Evolutionary conservation across 2,113 vertebrate genomes (phyloP).

Genomic region (Cyphomyrus plagiostoma): DNA sequence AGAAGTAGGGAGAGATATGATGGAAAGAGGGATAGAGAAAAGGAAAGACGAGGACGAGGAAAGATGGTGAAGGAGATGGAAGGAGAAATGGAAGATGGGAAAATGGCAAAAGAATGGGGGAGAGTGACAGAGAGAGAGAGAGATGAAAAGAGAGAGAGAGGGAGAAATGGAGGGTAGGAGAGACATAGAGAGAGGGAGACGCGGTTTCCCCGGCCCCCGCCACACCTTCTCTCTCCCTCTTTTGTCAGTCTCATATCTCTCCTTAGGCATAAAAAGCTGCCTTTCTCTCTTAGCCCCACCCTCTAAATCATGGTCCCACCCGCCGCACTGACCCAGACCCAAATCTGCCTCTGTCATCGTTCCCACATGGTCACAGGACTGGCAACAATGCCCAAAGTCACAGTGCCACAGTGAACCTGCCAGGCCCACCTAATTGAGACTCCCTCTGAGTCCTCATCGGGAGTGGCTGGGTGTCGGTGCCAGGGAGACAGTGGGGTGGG

Average conservation of each 20-base stretch:
- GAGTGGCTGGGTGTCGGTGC: not conserved
- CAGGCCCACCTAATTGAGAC: not conserved
- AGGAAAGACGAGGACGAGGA: too few species aligned
- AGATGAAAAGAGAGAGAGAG: not conserved
- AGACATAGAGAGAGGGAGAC: not conserved
- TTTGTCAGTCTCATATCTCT: not conserved
- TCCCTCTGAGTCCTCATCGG: not conserved
- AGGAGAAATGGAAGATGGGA: not conserved
- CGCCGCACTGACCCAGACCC: not conserved
- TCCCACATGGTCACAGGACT: not conserved
- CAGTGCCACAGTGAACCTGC: not conserved
- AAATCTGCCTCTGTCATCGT: not conserved
- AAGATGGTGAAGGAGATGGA: not conserved
- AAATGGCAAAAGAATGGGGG: slow-evolving; percentile 15
- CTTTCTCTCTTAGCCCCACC: slow-evolving; percentile 29
- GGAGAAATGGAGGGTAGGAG: not conserved
- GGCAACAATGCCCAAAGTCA: not conserved
- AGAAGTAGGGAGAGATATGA: not conserved
- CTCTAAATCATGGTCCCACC: slow-evolving; percentile 23
- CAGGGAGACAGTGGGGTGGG: not conserved
- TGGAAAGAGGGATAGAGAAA: slow-evolving; percentile 10
- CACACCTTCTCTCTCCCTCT: not conserved
- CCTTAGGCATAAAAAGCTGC: slow-evolving; percentile 1
- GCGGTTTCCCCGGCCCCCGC: not conserved
- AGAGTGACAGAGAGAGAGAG: not conserved